Base-by-base conservation (phyloP, 2,113 vertebrate species). In the Piliocolobus tephrosceles region DNA sequence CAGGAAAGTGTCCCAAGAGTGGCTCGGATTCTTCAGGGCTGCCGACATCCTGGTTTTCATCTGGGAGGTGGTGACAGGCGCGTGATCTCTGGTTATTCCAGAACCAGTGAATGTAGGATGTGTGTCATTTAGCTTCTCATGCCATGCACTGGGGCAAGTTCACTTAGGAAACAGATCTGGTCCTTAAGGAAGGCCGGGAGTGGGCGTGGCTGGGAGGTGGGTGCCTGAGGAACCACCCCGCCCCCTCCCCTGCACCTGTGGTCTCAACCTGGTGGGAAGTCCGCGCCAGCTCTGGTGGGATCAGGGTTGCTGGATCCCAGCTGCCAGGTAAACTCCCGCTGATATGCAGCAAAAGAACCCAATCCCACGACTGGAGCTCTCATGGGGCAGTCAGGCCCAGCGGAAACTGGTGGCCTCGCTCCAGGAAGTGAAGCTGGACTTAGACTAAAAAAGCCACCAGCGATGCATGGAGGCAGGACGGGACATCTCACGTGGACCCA, bases 1-100 rank as follows among this genome's bases (percentile, higher is more conserved):
- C 6, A 4, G 10, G 16, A 25, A 27, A 27, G 14, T 4, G 25
- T 8, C 6, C 35, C 6, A 2, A 2, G 27, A 2, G 20, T 43
- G 6, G 6, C 22, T 3, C 12, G 8, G 43, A 20, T 11, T 17
- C 8, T 68, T 20, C 22, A 64, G 45, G 22, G 22, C n/a, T 8
- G 64, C 32, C 32, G 4, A 35, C 0, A 6, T 45, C 25, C 47
- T 43, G 1, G 13, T 52, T 35, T 55, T 57, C 8, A 8, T n/a
- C 58, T 17, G 27, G 47, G 45, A 27, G 68, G n/a, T 14, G n/a
- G 55, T 66, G 14, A 40, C 32, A n/a, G 22, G 73, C 52, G 12
- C 2, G 30, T 25, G 87, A 55, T 4, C 61, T 16, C 61, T 25
- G 25, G 27, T 23, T 20, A 4, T 23, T 32, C 17, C 1, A 9